A percentile compares a stretch with the other conserved stretches of the same genome.
Conservation (phyloP, 1,140 invertebrate genomes). For the Acromyrmex heyeri region DNA sequence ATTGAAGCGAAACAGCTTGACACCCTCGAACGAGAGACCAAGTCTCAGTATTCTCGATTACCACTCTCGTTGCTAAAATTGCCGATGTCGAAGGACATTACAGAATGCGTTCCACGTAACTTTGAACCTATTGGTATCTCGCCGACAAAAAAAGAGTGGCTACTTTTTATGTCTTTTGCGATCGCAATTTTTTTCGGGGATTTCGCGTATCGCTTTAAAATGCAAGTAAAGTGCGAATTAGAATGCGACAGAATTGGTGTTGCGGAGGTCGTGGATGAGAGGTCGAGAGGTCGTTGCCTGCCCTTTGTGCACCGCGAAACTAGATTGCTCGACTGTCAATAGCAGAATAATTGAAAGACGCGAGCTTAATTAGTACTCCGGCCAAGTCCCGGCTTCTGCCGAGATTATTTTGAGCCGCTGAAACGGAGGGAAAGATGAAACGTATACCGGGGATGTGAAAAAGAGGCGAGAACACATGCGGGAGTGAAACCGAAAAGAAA, state of each 20-base stretch:
- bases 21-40: constrained; percentile 37
- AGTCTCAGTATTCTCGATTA: constrained; percentile 51
- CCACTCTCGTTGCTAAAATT: constrained; percentile 52
- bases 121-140: constrained; percentile 3
- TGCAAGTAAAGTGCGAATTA: constrained; percentile 19
- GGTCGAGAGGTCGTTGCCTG: constrained; percentile 42
- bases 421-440: constrained; percentile 2
- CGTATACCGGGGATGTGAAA: not conserved
- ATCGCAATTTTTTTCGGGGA: constrained; percentile 4
- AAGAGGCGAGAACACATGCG: constrained; percentile 39
- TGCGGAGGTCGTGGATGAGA: constrained; percentile 20
- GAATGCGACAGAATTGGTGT: not conserved
- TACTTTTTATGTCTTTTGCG: not conserved
- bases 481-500: constrained; percentile 61
- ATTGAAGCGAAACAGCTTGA: constrained; percentile 62
- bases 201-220: not conserved
- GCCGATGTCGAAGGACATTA: constrained; percentile 28
- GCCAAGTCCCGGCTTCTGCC: constrained; percentile 14
- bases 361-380: constrained; percentile 74
- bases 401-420: constrained; percentile 61
- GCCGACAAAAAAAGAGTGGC: not conserved
- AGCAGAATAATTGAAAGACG: constrained; percentile 77
- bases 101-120: constrained; percentile 2
- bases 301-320: constrained; percentile 66
- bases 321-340: constrained; percentile 76